Base-by-base conservation (phyloP, 2,797 vertebrate species). In the Aplochiton taeniatus region DNA sequence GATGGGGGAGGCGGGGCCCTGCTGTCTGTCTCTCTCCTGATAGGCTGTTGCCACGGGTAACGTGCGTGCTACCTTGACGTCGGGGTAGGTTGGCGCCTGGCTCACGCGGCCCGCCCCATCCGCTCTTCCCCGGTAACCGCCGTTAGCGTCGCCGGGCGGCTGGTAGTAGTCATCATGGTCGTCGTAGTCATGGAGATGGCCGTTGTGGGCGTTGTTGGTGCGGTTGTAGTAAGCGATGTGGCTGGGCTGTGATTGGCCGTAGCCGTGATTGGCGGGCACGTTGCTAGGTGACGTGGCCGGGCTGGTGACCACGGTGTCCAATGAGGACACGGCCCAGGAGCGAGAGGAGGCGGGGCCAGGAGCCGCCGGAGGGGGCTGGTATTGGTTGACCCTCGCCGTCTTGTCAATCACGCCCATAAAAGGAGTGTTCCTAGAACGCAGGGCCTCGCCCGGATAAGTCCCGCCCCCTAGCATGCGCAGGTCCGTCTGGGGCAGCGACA, bases 181-280 rank as follows among this genome's bases (percentile, higher is more conserved):
- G 85, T 95, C 95, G 65, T 97, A 94, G 71, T 95, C 94, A 75
- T 94, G 88, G 78, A 94, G 87, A 81, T 95, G 94, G 66, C 96
- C 95, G 12, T 96, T 96, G 92, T 98, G 96, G 85, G 95, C 95
- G 55, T 99, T 99, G 93, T 98, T 99, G 91, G 96, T 98, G 88
- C 96, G 96, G 91, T 98, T 99, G 93, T 98, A 96, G 92, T 96
- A 97, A 83, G 97, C 96, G 65, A 98, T 95, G 85, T 95, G 95
- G 73, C 95, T 95, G 0, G 81, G 80, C 52, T 79, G 84, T 4
- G 74, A 45, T 0, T 78, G 82, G 54, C 75, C 13, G 16, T 91
- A 94, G 31, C 63, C 72, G 9, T 78, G 77, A 9, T 3, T 69
- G 60, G 65, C 0, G 0, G 73, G 77, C 66, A 90, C 88, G 64